Evolutionary conservation across 2,888 invertebrate genomes (phyloP).

Genomic region (Diaprepes abbreviatus): DNA sequence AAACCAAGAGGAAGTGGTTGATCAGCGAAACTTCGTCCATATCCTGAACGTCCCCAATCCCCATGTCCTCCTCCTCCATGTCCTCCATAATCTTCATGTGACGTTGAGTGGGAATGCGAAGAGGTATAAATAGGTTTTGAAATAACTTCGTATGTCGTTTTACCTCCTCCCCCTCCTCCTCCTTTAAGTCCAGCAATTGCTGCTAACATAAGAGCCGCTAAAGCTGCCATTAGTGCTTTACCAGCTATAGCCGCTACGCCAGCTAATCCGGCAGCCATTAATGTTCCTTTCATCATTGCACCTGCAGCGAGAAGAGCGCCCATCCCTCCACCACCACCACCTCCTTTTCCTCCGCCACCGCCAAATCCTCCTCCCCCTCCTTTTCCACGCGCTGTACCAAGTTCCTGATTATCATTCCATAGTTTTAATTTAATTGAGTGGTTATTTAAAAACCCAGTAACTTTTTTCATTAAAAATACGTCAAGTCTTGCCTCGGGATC

Average conservation of each 20-base stretch:
- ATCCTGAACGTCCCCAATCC: constrained; percentile 65
- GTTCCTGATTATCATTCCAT: constrained; percentile 57
- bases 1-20: constrained; percentile 61
- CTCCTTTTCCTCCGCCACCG: constrained; percentile 71
- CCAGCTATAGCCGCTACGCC: constrained; percentile 82
- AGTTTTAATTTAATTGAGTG: constrained; percentile 80
- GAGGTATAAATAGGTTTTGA: constrained; percentile 82
- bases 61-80: constrained; percentile 56
- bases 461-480: constrained; percentile 79
- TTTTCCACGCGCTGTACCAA: constrained; percentile 67
- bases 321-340: constrained; percentile 70
- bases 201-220: constrained; percentile 82
- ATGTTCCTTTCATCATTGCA: constrained; percentile 76
- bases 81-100: constrained; percentile 71
- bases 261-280: constrained; percentile 79
- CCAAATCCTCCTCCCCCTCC: constrained; percentile 71
- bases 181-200: constrained; percentile 73
- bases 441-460: constrained; percentile 79
- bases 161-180: constrained; percentile 75
- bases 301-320: constrained; percentile 67
- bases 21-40: constrained; percentile 68
- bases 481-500: constrained; percentile 82
- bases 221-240: constrained; percentile 83
- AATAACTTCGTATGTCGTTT: constrained; percentile 84
- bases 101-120: constrained; percentile 73